phyloP scores from a whole-genome alignment of 2,797 vertebrate species.

The Bothrops alternatus region DNA sequence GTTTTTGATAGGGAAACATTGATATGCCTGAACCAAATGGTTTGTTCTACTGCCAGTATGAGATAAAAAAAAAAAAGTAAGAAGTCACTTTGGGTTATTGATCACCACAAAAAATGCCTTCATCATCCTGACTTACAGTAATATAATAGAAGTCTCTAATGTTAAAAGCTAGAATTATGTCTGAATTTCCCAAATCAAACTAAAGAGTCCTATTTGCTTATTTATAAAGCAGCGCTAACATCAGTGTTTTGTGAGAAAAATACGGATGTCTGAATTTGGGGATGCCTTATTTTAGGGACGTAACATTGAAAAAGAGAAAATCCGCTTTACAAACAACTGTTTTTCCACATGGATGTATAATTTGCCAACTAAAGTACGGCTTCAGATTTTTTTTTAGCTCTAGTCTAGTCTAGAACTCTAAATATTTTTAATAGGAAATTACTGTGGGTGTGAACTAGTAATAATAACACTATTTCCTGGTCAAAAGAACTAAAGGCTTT shows the following conservation, averaged over 20 bases:
- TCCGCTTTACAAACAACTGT: neutral
- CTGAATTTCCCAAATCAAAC: neutral
- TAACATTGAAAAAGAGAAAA: neutral
- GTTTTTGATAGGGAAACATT: neutral
- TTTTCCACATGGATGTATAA: neutral
- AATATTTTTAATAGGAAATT: neutral
- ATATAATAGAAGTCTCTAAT: neutral
- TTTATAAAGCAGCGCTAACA: neutral
- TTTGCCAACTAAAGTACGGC: neutral
- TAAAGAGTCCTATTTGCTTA: neutral
- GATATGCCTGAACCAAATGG: neutral
- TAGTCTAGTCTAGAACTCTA: neutral
- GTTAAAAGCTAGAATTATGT: neutral
- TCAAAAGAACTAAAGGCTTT: neutral
- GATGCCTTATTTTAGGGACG: neutral
- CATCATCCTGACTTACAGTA: neutral
- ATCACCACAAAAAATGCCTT: neutral
- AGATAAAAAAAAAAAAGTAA: neutral
- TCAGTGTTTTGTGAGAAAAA: neutral
- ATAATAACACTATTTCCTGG: conserved; percentile 1
- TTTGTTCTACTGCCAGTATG: neutral
- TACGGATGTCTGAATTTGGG: neutral
- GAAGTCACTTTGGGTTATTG: neutral
- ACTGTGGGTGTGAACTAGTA: neutral
- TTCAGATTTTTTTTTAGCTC: neutral